phyloP scores from a whole-genome alignment of 2,888 invertebrate species.

The Drosophila diplacantha region DNA sequence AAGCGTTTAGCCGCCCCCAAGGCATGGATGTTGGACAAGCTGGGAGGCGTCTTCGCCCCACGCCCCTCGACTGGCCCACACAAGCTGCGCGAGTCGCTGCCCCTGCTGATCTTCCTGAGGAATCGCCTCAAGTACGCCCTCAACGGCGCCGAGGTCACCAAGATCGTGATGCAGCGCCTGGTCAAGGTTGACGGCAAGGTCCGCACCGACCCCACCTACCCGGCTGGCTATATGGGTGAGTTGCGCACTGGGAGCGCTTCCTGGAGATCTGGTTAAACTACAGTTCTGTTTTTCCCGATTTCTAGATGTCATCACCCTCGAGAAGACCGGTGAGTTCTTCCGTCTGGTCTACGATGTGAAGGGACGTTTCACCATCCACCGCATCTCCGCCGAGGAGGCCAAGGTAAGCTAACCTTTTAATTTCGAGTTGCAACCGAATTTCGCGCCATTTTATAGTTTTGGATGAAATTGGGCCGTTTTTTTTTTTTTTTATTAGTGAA shows the following conservation, averaged over 20 bases:
- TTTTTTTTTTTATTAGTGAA: background rate
- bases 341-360: conserved; percentile 99
- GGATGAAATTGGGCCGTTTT: background rate
- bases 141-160: conserved; percentile 96
- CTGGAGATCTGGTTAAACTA: background rate
- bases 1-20: conserved; percentile 99
- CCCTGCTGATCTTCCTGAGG: conserved; percentile 96
- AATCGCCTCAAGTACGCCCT: conserved; percentile 99
- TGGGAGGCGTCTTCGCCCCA: conserved; percentile 98
- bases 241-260: background rate
- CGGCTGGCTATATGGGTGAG: conserved; percentile 99
- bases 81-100: conserved; percentile 97
- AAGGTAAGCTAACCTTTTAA: conserved; percentile 82
- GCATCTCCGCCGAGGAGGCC: conserved; percentile 98
- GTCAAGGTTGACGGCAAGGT: conserved; percentile 99
- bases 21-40: conserved; percentile 99
- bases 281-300: background rate
- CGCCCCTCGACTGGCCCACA: conserved; percentile 98
- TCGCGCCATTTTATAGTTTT: background rate
- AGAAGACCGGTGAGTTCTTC: conserved; percentile 98
- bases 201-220: conserved; percentile 97
- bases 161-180: conserved; percentile 98
- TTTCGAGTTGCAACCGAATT: background rate
- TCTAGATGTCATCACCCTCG: conserved; percentile 97
- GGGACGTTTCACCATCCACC: conserved; percentile 97